These are phyloP conservation scores for Mesoligia furuncula DNA, from an alignment of 2,888 invertebrate species.

Conservation along the genomic window DNA sequence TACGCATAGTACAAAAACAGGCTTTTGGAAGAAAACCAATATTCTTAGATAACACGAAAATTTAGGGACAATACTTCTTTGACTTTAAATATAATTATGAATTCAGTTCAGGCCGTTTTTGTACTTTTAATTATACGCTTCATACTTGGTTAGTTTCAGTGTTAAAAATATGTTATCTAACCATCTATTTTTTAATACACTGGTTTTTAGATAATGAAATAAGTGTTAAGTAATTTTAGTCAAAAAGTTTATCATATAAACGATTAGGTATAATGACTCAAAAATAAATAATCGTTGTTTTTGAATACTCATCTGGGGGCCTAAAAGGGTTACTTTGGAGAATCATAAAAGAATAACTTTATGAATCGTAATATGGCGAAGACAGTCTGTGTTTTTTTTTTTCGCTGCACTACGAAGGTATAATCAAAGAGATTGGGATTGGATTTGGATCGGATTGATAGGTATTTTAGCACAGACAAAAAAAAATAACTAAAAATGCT, in stretches of 20 bases:
- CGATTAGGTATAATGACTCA: constrained; percentile 1
- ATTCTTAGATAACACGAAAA: constrained; percentile 15
- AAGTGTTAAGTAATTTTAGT: constrained; percentile 39
- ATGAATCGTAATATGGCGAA: no score
- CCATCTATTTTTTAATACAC: constrained; percentile 58
- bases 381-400: no score
- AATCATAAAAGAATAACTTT: no score
- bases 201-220: constrained; percentile 57
- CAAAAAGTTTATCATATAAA: constrained; percentile 52
- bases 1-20: constrained; percentile 69
- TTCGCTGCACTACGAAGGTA: no score
- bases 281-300: constrained; percentile 26
- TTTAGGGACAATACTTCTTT: constrained; percentile 30
- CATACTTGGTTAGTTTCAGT: constrained; percentile 46
- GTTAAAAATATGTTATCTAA: constrained; percentile 42
- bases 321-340: no score
- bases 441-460: no score
- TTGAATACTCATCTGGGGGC: constrained; percentile 16
- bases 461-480: no score
- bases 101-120: constrained; percentile 61
- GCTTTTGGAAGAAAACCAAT: constrained; percentile 32
- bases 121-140: constrained; percentile 56
- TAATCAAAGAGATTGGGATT: no score
- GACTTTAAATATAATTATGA: constrained; percentile 30
- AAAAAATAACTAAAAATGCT: no score